Conservation (phyloP, 2,113 vertebrate species). For the Ochotona princeps region DNA sequence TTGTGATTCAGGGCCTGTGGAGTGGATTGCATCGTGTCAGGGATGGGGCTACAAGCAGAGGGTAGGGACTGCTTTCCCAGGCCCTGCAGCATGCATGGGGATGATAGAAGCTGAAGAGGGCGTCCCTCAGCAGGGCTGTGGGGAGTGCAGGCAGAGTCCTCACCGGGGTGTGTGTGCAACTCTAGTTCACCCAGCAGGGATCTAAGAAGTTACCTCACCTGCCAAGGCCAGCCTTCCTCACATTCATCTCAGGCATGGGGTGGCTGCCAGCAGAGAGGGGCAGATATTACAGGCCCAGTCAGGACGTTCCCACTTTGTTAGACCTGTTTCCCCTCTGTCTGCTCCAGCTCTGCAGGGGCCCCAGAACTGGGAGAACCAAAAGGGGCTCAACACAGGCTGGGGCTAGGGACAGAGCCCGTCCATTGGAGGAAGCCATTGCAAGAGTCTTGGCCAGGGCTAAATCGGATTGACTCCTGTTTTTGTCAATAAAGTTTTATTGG, state of each 20-base stretch:
- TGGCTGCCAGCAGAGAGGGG: fast-evolving
- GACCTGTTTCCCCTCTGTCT: neutral
- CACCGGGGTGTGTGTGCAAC: no score
- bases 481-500: conserved; percentile 61
- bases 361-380: neutral
- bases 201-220: neutral
- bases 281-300: fast-evolving
- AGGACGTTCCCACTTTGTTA: fast-evolving
- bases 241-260: neutral
- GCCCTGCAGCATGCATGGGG: neutral
- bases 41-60: neutral
- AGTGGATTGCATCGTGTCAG: no score
- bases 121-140: fast-evolving
- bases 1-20: neutral
- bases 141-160: no score
- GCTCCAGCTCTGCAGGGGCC: neutral
- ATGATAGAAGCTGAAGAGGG: neutral
- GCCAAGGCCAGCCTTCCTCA: neutral
- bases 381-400: neutral
- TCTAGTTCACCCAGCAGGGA: no score
- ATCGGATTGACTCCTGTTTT: neutral
- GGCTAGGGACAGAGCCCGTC: neutral
- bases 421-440: neutral
- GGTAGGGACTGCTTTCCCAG: neutral
- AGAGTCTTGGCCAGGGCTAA: neutral